Evolutionary conservation across 2,113 vertebrate species (phyloP).

Genomic region (Speoplatyrhinus poulsoni): DNA sequence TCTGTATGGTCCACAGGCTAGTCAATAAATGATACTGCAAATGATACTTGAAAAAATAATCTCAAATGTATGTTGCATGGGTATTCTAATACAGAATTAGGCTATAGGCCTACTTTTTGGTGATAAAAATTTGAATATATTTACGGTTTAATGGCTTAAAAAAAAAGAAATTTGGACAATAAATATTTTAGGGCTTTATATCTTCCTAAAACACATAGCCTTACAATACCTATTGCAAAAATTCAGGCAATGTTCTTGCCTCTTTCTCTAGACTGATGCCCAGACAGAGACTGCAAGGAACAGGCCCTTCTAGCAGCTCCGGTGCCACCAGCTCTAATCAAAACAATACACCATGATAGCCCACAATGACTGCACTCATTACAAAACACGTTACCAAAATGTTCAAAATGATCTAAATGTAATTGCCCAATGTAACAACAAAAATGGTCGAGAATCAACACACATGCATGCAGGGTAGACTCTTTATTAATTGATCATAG

Average conservation of each 20-base stretch:
- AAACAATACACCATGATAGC: slow-evolving; percentile 58
- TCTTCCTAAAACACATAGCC: slow-evolving; percentile 18
- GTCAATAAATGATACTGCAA: not conserved
- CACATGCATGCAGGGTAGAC: slow-evolving; percentile 1
- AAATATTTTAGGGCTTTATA: not conserved
- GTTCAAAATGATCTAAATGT: too few relatives aligned
- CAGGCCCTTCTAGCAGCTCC: slow-evolving; percentile 57
- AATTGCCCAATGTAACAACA: too few relatives aligned
- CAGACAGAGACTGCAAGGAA: slow-evolving; percentile 71
- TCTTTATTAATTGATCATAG: slow-evolving; percentile 39
- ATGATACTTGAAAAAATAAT: not conserved
- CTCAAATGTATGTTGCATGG: not conserved
- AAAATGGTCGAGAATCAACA: too few relatives aligned
- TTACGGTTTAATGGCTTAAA: not conserved
- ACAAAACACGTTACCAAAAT: slow-evolving; percentile 52
- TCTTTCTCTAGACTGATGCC: slow-evolving; percentile 68
- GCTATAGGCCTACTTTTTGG: too few relatives aligned
- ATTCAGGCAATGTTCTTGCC: slow-evolving; percentile 58
- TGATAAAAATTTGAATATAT: too few relatives aligned
- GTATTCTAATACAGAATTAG: too few relatives aligned
- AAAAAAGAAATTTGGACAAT: not conserved
- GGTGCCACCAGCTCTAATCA: slow-evolving; percentile 56
- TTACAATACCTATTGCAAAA: slow-evolving; percentile 36
- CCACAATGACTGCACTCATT: slow-evolving; percentile 65
- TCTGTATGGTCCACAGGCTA: not conserved